A percentile compares a stretch with the other conserved stretches of the same genome.
These are phyloP conservation scores for Pissodes strobi DNA, from an alignment of 1,140 invertebrate species.

Conservation along the genomic window DNA sequence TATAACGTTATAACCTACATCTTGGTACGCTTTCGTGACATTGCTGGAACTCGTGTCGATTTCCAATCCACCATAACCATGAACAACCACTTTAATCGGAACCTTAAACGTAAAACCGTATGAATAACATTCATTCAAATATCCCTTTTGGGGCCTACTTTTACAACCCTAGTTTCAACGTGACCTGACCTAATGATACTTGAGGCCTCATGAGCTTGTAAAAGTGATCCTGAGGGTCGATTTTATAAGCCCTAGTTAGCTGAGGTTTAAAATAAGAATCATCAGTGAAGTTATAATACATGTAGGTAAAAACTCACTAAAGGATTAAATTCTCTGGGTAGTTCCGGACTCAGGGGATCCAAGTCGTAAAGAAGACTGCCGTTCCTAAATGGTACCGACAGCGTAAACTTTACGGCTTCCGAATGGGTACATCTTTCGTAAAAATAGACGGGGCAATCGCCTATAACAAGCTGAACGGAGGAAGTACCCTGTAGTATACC, in stretches of 20 bases:
- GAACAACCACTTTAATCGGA: slow-evolving; percentile 48
- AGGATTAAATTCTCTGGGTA: slow-evolving; percentile 35
- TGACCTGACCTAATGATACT: too few species aligned
- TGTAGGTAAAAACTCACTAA: slow-evolving; percentile 1
- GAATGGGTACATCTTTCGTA: slow-evolving; percentile 46
- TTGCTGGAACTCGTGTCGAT: slow-evolving; percentile 45
- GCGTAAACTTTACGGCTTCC: slow-evolving; percentile 42
- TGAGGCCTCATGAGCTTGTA: too few species aligned
- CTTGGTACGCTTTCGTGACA: slow-evolving; percentile 45
- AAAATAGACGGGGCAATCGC: slow-evolving; percentile 48
- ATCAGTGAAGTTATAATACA: too few species aligned
- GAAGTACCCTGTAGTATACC: background rate
- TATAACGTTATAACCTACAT: slow-evolving; percentile 47
- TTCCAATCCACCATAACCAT: slow-evolving; percentile 50
- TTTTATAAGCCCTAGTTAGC: too few species aligned
- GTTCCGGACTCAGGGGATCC: slow-evolving; percentile 41
- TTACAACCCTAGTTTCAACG: too few species aligned
- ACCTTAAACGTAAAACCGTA: slow-evolving; percentile 18
- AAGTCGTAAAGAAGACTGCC: slow-evolving; percentile 24
- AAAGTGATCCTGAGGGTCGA: too few species aligned
- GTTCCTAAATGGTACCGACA: slow-evolving; percentile 30
- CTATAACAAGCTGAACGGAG: slow-evolving; percentile 35
- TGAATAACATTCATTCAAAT: slow-evolving; percentile 34
- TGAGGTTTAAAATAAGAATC: too few species aligned
- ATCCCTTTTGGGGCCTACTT: too few species aligned